Percentiles rank a stretch among this genome's conserved stretches.
phyloP scores from a whole-genome alignment of 2,888 invertebrate genomes.

The Anarsia innoxiella region DNA sequence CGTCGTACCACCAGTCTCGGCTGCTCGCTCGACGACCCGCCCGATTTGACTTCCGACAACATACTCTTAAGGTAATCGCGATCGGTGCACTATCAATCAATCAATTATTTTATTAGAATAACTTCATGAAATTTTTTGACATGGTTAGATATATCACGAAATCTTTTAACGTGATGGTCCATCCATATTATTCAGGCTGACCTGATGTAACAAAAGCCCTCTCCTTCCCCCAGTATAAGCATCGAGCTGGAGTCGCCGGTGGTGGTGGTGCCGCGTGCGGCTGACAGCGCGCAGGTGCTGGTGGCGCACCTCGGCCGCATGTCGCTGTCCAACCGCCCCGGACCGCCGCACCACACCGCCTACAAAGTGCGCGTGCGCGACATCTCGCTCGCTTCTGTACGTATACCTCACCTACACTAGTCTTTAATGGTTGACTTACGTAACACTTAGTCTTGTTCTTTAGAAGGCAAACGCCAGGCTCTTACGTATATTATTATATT shows the following conservation, averaged over 20 bases:
- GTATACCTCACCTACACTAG: too few species aligned
- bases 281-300: slow-evolving; percentile 86
- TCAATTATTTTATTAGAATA: too few species aligned
- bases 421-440: too few species aligned
- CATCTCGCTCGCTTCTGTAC: slow-evolving; percentile 89
- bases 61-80: slow-evolving; percentile 59
- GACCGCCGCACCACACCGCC: slow-evolving; percentile 47
- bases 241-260: slow-evolving; percentile 93
- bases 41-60: slow-evolving; percentile 43
- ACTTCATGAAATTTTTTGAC: too few species aligned
- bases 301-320: slow-evolving; percentile 96
- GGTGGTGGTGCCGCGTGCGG: slow-evolving; percentile 87
- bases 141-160: too few species aligned
- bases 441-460: too few species aligned
- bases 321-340: slow-evolving; percentile 67
- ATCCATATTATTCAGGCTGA: too few species aligned
- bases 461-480: too few species aligned
- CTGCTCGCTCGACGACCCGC: slow-evolving; percentile 62
- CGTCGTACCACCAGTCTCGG: slow-evolving; percentile 56
- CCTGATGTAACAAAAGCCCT: neutral
- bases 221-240: slow-evolving; percentile 75
- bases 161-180: too few species aligned
- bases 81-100: too few species aligned
- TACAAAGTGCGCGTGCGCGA: slow-evolving; percentile 86
- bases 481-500: too few species aligned